Percentiles rank a stretch among this genome's conserved stretches.
These are phyloP conservation scores for Trichonephila clavipes DNA, from an alignment of 1,140 invertebrate genomes.

Conservation along the genomic window DNA sequence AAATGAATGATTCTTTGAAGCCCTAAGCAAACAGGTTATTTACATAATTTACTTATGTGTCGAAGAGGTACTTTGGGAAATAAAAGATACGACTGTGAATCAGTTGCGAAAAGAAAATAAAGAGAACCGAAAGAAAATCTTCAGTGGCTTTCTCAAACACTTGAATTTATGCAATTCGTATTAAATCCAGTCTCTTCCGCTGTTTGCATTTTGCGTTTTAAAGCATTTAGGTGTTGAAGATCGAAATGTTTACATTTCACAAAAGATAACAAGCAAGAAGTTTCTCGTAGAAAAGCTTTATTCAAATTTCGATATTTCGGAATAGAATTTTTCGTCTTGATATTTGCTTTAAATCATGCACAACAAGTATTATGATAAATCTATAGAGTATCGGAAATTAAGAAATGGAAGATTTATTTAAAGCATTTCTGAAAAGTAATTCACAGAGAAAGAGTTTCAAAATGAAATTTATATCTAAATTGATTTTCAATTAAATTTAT, in stretches of 20 bases:
- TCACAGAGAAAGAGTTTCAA: too few species aligned
- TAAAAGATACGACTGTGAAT: not conserved
- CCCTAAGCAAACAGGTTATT: not conserved
- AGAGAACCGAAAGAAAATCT: not conserved
- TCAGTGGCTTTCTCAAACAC: not conserved
- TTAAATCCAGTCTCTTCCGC: not conserved
- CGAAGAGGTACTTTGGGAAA: not conserved
- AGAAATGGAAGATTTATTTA: too few species aligned
- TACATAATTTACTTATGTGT: not conserved
- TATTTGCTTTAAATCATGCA: too few species aligned
- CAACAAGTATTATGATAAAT: too few species aligned
- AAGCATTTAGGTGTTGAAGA: not conserved
- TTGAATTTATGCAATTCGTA: not conserved
- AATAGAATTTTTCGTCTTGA: too few species aligned
- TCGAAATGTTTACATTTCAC: not conserved
- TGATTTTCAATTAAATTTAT: too few species aligned
- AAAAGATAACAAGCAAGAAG: not conserved
- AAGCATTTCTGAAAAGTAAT: too few species aligned
- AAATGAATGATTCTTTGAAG: not conserved
- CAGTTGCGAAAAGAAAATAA: not conserved
- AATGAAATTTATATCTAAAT: too few species aligned
- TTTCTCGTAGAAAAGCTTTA: not conserved
- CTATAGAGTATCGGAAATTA: too few species aligned
- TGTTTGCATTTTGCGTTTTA: not conserved
- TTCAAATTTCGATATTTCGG: too few species aligned